Conservation (phyloP, 64 coral and sea anemone genomes). For the Montipora efflorescens region DNA sequence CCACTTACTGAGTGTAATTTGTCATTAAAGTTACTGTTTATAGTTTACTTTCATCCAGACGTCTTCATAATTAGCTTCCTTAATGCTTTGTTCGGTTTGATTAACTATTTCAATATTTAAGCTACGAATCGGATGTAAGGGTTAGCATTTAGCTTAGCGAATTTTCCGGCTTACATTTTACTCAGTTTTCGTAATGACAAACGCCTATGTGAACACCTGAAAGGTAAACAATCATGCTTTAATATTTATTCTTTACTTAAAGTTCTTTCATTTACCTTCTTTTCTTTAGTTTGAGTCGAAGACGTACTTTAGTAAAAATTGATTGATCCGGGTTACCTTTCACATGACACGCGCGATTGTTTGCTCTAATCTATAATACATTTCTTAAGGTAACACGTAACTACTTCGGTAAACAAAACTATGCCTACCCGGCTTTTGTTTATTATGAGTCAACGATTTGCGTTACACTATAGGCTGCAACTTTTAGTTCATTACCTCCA, state of each 20-base stretch:
- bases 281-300: constrained; percentile 9
- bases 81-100: not conserved
- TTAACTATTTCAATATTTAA: constrained; percentile 52
- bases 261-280: constrained; percentile 26
- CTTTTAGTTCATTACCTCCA: not conserved
- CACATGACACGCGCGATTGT: not conserved
- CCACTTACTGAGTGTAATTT: not conserved
- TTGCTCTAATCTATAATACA: not conserved
- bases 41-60: not conserved
- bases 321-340: not conserved
- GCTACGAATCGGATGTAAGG: constrained; percentile 14
- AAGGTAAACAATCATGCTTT: constrained; percentile 11
- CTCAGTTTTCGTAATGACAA: not conserved
- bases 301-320: not conserved
- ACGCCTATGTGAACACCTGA: not conserved
- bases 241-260: constrained; percentile 42
- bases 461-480: not conserved
- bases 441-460: not conserved
- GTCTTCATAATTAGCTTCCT: not conserved
- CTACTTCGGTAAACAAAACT: not conserved
- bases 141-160: not conserved
- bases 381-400: not conserved
- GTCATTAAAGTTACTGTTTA: not conserved
- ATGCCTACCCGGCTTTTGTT: not conserved
- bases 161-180: constrained; percentile 20